Evolutionary conservation across 2,888 invertebrate species (phyloP).

Genomic region (Eulithis testata): DNA sequence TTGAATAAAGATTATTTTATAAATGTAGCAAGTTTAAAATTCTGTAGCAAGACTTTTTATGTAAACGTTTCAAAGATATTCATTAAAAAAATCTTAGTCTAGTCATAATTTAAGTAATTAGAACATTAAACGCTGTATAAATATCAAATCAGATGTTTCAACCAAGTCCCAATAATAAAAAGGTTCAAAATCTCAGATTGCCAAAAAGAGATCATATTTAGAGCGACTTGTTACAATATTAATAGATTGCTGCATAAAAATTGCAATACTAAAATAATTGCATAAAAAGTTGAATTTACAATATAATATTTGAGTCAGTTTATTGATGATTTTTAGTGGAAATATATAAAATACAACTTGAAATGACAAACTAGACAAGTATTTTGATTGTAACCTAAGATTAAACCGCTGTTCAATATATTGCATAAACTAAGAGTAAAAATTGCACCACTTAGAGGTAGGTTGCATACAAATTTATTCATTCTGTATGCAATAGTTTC

Average conservation of each 20-base stretch:
- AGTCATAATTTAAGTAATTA: background rate
- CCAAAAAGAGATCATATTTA: slow-evolving; percentile 13
- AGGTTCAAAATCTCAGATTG: background rate
- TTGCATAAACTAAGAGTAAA: background rate
- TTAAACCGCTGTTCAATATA: background rate
- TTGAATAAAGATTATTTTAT: slow-evolving; percentile 11
- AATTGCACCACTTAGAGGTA: slow-evolving; percentile 7
- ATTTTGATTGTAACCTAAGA: background rate
- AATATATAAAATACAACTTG: too few species aligned
- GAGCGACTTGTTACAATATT: background rate
- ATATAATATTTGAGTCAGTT: background rate
- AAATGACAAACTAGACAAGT: too few species aligned
- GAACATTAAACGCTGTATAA: background rate
- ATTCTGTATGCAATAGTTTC: too few species aligned
- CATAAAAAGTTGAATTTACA: background rate
- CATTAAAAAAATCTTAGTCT: background rate
- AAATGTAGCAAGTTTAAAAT: slow-evolving; percentile 9
- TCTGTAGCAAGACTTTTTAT: background rate
- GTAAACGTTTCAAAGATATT: slow-evolving; percentile 4
- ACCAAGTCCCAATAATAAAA: background rate
- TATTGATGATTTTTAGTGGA: background rate
- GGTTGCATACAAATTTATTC: too few species aligned
- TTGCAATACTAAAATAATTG: background rate
- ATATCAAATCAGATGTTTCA: background rate
- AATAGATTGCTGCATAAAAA: background rate